A percentile compares a stretch with the other conserved stretches of the same genome.
phyloP scores from a whole-genome alignment of 1,140 invertebrate genomes.

The Mesaphorura yosii region DNA sequence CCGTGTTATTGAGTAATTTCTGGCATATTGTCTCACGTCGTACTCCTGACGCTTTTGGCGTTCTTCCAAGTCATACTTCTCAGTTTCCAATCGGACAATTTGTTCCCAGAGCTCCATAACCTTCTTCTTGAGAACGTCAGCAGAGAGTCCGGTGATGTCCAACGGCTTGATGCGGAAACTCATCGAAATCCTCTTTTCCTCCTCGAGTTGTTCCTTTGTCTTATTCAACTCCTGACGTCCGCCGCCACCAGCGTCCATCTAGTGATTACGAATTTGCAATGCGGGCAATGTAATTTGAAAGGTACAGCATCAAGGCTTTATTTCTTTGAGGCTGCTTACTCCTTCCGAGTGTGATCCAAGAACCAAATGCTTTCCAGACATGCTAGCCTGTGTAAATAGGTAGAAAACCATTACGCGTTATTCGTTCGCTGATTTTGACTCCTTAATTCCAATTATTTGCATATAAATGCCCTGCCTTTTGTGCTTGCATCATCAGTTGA shows the following conservation, averaged over 20 bases:
- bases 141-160: constrained; percentile 63
- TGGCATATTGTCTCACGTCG: constrained; percentile 70
- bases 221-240: constrained; percentile 89
- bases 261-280: not conserved
- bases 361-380: constrained; percentile 2
- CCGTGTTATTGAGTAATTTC: not conserved
- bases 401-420: not conserved
- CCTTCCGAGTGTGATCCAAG: not conserved
- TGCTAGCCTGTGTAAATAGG: not conserved
- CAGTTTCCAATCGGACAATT: constrained; percentile 91
- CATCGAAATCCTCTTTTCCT: constrained; percentile 94
- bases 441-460: too few species aligned
- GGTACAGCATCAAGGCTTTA: not conserved
- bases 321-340: not conserved
- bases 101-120: constrained; percentile 87
- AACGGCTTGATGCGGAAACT: constrained; percentile 89
- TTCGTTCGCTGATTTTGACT: not conserved
- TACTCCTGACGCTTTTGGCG: constrained; percentile 98
- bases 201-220: constrained; percentile 96
- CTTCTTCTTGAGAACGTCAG: constrained; percentile 72
- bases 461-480: too few species aligned
- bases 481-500: constrained; percentile 35
- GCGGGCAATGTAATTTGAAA: not conserved
- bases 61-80: constrained; percentile 98
- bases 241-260: constrained; percentile 36